phyloP scores from a whole-genome alignment of 1,140 invertebrate species.

The Protaetia brevitarsis region DNA sequence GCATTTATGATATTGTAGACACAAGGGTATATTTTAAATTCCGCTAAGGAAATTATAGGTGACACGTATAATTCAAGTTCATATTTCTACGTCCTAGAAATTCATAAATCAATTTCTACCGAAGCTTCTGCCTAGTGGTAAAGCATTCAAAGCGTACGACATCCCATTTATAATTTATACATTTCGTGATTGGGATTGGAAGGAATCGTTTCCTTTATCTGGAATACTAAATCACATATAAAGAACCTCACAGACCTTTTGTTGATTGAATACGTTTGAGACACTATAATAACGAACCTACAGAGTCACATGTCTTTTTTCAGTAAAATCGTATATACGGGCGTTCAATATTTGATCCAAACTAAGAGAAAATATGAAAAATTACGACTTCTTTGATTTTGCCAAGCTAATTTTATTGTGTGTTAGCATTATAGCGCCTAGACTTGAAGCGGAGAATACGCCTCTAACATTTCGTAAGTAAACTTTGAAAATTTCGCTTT shows the following conservation, averaged over 20 bases:
- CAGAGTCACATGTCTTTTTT: no score
- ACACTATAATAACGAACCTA: no score
- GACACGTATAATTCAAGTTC: neutral
- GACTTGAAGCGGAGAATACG: no score
- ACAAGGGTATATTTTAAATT: neutral
- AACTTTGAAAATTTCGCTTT: no score
- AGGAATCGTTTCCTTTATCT: neutral
- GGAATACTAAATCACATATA: neutral
- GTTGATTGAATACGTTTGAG: neutral
- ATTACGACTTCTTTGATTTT: no score
- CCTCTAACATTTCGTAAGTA: no score
- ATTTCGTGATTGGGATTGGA: conserved; percentile 8
- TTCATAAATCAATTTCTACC: conserved; percentile 13
- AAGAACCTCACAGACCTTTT: neutral
- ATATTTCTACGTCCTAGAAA: neutral
- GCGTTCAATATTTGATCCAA: no score
- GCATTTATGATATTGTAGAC: neutral
- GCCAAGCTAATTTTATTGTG: no score
- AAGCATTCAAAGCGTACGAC: conserved; percentile 16
- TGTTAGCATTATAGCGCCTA: no score
- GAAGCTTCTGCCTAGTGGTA: conserved; percentile 1
- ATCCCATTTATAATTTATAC: conserved; percentile 12
- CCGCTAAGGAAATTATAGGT: neutral
- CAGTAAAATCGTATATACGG: no score
- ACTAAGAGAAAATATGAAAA: no score